Evolutionary conservation across 2,888 invertebrate species (phyloP).

Genomic region (Diploptera punctata): DNA sequence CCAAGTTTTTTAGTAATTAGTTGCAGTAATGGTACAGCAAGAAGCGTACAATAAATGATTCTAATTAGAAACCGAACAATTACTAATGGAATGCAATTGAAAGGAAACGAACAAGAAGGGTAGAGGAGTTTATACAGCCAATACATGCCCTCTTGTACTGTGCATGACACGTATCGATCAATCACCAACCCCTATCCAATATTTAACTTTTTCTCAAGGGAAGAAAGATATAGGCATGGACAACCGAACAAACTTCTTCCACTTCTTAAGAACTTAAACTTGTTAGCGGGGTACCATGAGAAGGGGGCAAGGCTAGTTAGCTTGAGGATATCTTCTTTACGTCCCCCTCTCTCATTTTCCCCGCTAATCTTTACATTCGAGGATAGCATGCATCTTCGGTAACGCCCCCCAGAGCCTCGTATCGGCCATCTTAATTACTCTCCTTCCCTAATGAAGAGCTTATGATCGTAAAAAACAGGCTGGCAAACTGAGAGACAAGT

Average conservation of each 20-base stretch:
- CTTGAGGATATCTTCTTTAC: conserved; percentile 5
- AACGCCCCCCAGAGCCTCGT: conserved; percentile 41
- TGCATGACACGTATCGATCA: conserved; percentile 21
- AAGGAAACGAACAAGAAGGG: conserved; percentile 12
- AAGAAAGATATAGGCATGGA: background rate
- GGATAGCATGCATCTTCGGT: conserved; percentile 12
- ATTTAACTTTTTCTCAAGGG: background rate
- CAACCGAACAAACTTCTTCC: background rate
- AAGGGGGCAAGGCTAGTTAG: background rate
- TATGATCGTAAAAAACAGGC: conserved; percentile 41
- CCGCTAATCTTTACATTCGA: conserved; percentile 24
- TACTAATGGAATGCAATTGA: background rate
- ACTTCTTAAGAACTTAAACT: background rate
- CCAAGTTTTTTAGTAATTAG: background rate
- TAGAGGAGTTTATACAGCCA: conserved; percentile 13
- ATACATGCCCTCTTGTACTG: conserved; percentile 21
- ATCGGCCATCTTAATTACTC: conserved; percentile 45
- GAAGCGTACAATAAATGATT: background rate
- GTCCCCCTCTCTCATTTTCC: background rate
- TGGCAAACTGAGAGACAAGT: background rate
- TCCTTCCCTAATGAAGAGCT: conserved; percentile 43
- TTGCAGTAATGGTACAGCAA: background rate
- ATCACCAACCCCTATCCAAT: background rate
- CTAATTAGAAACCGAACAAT: conserved; percentile 16
- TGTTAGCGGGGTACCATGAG: background rate